These are phyloP conservation scores for Tragopan temminckii DNA, from an alignment of 2,797 vertebrate species.

Conservation along the genomic window DNA sequence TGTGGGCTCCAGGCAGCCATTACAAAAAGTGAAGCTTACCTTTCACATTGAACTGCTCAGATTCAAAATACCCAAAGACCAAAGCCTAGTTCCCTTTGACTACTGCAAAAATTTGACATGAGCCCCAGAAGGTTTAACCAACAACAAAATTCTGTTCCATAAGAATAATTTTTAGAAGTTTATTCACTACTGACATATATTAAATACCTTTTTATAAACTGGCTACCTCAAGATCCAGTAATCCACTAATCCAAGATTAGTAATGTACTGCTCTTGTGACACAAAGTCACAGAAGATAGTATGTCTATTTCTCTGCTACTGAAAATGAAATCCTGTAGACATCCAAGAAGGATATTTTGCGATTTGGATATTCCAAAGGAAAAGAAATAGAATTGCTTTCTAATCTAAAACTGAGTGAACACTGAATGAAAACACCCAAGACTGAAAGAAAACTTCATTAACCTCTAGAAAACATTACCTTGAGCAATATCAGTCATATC, in stretches of 20 bases:
- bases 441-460: constrained; percentile 7
- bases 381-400: constrained; percentile 45
- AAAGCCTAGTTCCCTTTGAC: neutral
- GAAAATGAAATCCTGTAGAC: constrained; percentile 56
- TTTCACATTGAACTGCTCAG: neutral
- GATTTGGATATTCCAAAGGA: constrained; percentile 62
- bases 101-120: neutral
- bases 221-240: neutral
- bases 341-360: constrained; percentile 47
- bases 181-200: neutral
- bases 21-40: neutral
- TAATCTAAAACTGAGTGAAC: neutral
- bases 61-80: neutral
- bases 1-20: neutral
- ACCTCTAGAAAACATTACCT: constrained; percentile 49
- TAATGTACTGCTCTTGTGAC: neutral
- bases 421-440: constrained; percentile 28
- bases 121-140: neutral
- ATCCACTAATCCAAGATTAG: too few relatives aligned
- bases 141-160: neutral
- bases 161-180: neutral
- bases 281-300: neutral
- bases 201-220: neutral
- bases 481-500: constrained; percentile 9
- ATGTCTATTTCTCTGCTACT: constrained; percentile 31